Conservation (phyloP, 2,797 vertebrate genomes). For the Alca torda region DNA sequence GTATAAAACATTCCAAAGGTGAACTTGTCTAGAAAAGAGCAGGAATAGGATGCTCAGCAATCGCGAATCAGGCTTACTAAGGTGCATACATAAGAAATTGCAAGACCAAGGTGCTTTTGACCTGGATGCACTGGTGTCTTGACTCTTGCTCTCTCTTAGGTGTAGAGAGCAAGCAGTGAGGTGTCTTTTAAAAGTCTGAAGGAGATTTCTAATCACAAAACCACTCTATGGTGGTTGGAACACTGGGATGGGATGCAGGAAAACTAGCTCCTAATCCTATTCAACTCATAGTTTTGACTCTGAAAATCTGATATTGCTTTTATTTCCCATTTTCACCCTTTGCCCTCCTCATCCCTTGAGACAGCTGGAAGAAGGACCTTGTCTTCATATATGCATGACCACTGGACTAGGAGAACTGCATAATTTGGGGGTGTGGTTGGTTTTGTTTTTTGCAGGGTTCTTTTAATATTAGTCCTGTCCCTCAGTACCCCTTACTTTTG, state of each 20-base stretch:
- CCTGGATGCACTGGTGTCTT: neutral
- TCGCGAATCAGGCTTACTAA: neutral
- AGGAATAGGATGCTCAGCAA: neutral
- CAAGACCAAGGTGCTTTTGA: neutral
- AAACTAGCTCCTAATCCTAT: neutral
- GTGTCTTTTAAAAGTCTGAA: neutral
- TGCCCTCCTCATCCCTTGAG: neutral
- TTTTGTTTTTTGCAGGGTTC: neutral
- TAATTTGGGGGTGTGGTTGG: neutral
- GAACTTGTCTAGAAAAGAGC: neutral
- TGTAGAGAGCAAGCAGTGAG: neutral
- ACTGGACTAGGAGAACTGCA: neutral
- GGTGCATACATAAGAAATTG: neutral
- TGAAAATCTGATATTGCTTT: neutral
- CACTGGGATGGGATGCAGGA: neutral
- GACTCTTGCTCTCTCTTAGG: neutral
- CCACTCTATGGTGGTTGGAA: neutral
- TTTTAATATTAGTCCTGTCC: neutral
- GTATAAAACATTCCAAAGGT: neutral
- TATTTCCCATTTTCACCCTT: neutral
- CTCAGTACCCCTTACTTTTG: neutral
- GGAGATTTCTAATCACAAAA: neutral
- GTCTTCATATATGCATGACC: neutral
- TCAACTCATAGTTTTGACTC: neutral
- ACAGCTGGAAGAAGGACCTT: neutral